Evolutionary conservation across 2,888 invertebrate genomes (phyloP).

Genomic region (Philereme transversata): DNA sequence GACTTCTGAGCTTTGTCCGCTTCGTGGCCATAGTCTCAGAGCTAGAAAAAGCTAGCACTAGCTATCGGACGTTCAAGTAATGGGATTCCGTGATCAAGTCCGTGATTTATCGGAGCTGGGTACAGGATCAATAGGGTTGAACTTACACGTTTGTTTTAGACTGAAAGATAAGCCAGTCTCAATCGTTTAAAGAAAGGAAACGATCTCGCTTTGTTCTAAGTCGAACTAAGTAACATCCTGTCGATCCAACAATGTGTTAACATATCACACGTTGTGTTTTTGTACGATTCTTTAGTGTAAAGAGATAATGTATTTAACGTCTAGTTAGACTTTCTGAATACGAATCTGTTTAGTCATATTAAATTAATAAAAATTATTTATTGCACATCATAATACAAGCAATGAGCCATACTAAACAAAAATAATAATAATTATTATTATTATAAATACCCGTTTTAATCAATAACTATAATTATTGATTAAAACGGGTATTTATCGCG

Average conservation of each 20-base stretch:
- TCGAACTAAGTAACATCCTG: constrained; percentile 8
- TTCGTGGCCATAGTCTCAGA: constrained; percentile 37
- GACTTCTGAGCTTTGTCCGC: constrained; percentile 10
- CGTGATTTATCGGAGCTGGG: constrained; percentile 49
- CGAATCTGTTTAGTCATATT: too few species aligned
- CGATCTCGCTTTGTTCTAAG: constrained; percentile 17
- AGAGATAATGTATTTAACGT: too few species aligned
- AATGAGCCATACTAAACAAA: too few species aligned
- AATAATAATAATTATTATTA: too few species aligned
- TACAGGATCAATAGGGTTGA: constrained; percentile 40
- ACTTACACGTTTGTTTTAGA: constrained; percentile 36
- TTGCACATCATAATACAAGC: too few species aligned
- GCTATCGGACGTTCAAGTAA: constrained; percentile 65
- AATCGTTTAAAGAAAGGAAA: constrained; percentile 19
- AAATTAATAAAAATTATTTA: too few species aligned
- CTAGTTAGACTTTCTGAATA: too few species aligned
- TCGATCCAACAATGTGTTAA: constrained; percentile 2
- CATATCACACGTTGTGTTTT: not conserved
- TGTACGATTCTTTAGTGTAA: too few species aligned
- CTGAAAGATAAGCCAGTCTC: constrained; percentile 27
- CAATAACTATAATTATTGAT: too few species aligned
- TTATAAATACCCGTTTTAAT: too few species aligned
- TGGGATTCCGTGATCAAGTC: constrained; percentile 54
- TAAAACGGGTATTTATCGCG: too few species aligned
- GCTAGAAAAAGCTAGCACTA: constrained; percentile 44